Conservation (phyloP, 2,888 invertebrate genomes). For the Acanthosepion lycidas region DNA sequence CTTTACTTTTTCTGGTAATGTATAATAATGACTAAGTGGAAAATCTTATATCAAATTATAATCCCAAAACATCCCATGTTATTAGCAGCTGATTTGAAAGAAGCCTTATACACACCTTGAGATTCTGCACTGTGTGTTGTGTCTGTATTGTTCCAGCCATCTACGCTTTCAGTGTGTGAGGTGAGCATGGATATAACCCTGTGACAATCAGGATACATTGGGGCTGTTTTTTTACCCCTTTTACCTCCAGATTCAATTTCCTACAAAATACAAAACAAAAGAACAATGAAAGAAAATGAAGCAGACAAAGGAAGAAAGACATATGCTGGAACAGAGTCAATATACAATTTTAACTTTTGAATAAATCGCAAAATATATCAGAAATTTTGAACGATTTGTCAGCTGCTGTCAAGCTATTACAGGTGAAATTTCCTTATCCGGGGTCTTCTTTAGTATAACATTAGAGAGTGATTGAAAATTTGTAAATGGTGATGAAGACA, state of each 20-base stretch:
- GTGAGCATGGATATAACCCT: not conserved
- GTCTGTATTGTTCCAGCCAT: not conserved
- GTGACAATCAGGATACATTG: conserved; percentile 33
- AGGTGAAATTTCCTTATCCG: not conserved
- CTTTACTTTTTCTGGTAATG: not conserved
- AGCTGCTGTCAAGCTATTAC: too few species aligned
- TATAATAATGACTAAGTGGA: not conserved
- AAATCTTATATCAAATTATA: not conserved
- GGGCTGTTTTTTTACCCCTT: not conserved
- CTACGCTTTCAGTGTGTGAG: not conserved
- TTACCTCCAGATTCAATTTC: conserved; percentile 20
- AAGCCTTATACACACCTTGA: not conserved
- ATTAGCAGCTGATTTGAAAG: not conserved
- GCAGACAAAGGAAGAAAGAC: not conserved
- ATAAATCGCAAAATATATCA: not conserved
- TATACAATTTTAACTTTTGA: not conserved
- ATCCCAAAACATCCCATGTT: not conserved
- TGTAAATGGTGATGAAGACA: not conserved
- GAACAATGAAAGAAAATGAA: too few species aligned
- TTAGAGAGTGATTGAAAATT: not conserved
- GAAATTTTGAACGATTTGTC: too few species aligned
- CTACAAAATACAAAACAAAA: not conserved
- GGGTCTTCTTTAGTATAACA: not conserved
- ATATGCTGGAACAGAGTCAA: not conserved
- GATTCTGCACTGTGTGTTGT: conserved; percentile 17